Conservation (phyloP, 2,888 invertebrate species). For the Phortica okadai region DNA sequence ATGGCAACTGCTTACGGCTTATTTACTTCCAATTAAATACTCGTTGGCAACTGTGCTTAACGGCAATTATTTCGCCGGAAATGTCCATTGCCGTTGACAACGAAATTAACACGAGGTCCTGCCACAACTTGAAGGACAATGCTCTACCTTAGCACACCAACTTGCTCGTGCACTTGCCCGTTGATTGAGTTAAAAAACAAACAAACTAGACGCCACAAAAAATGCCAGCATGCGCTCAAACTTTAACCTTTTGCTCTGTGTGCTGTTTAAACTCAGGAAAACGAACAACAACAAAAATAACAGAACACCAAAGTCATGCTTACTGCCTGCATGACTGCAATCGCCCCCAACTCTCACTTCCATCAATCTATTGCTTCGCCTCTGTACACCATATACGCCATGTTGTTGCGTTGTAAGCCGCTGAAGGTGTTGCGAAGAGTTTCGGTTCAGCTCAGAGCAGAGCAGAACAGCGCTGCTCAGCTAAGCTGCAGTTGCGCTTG, state of each 20-base stretch:
- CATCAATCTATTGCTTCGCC: neutral
- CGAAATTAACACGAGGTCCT: slow-evolving; percentile 22
- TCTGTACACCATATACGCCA: neutral
- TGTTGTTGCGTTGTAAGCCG: neutral
- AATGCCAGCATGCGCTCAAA: slow-evolving; percentile 1
- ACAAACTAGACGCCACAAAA: neutral
- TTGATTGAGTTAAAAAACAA: neutral
- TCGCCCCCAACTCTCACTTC: neutral
- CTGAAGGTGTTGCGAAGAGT: neutral
- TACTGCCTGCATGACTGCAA: neutral
- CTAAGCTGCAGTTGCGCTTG: slow-evolving; percentile 1
- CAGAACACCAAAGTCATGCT: neutral
- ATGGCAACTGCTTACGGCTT: slow-evolving; percentile 11
- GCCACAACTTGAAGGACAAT: neutral
- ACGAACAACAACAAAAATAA: too few species aligned
- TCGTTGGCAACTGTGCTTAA: slow-evolving; percentile 30
- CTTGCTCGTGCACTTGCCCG: neutral
- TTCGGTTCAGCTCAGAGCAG: neutral
- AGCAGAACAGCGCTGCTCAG: neutral
- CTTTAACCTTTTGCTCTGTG: neutral
- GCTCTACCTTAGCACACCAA: too few species aligned
- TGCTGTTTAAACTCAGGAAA: neutral
- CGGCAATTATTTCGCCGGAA: slow-evolving; percentile 15
- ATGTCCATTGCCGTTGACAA: slow-evolving; percentile 17
- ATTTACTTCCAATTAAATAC: slow-evolving; percentile 22